A percentile compares a stretch with the other conserved stretches of the same genome.
Evolutionary conservation across 1,140 invertebrate species (phyloP).

Genomic region (Proales similis): DNA sequence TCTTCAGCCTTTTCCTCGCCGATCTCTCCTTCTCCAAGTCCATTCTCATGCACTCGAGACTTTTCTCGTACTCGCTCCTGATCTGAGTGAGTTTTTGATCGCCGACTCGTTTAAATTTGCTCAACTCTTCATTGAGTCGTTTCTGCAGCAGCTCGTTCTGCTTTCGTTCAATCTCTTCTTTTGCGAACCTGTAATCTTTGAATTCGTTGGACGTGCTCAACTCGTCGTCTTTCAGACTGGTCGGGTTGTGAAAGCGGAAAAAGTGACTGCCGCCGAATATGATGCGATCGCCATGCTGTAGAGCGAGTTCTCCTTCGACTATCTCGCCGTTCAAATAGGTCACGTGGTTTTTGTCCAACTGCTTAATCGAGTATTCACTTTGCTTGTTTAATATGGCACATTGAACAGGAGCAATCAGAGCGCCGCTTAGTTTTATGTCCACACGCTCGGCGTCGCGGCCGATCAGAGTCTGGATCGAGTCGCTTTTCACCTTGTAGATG

Average conservation of each 20-base stretch:
- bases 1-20: constrained; percentile 13
- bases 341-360: constrained; percentile 3
- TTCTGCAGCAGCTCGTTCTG: constrained; percentile 31
- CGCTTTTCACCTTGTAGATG: constrained; percentile 59
- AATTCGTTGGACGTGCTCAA: constrained; percentile 2
- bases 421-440: constrained; percentile 62
- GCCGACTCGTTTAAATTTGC: constrained; percentile 44
- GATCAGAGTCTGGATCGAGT: constrained; percentile 45
- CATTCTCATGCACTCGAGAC: constrained; percentile 39
- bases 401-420: constrained; percentile 61
- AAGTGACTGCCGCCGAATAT: constrained; percentile 53
- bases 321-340: constrained; percentile 41
- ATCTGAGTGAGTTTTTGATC: constrained; percentile 53
- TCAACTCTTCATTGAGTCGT: constrained; percentile 27
- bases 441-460: constrained; percentile 49
- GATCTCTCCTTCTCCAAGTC: constrained; percentile 24
- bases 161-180: constrained; percentile 36
- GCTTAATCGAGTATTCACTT: not conserved
- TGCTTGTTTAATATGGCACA: constrained; percentile 57
- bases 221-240: not conserved
- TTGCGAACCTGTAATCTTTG: constrained; percentile 37
- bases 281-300: constrained; percentile 41
- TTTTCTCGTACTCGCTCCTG: constrained; percentile 55
- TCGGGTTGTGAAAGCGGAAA: constrained; percentile 56
- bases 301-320: constrained; percentile 42